A percentile compares a stretch with the other conserved stretches of the same genome.
Evolutionary conservation across 1,140 invertebrate genomes (phyloP).

Genomic region (Megalopta genalis): DNA sequence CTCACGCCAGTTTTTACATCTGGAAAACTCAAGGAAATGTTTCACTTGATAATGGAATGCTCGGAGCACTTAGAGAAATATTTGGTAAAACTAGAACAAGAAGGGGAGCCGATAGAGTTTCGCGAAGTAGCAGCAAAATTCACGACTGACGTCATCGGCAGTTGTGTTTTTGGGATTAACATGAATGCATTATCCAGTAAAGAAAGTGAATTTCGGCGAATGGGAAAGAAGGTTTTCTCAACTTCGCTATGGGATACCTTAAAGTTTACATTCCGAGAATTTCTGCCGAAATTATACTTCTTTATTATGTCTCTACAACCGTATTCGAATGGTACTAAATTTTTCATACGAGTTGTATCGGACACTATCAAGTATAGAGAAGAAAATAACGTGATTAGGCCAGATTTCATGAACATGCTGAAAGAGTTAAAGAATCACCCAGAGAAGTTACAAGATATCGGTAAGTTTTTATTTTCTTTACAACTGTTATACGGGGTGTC

Average conservation of each 20-base stretch:
- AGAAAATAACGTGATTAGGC: slow-evolving; percentile 76
- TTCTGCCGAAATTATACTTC: slow-evolving; percentile 58
- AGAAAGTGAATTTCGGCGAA: slow-evolving; percentile 76
- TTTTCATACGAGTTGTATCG: slow-evolving; percentile 76
- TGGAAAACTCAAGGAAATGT: slow-evolving; percentile 69
- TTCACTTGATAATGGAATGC: slow-evolving; percentile 62
- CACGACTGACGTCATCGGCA: slow-evolving; percentile 81
- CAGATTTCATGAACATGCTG: slow-evolving; percentile 77
- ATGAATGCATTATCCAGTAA: slow-evolving; percentile 77
- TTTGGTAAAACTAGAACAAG: slow-evolving; percentile 62
- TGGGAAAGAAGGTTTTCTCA: slow-evolving; percentile 69
- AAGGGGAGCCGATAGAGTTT: slow-evolving; percentile 72
- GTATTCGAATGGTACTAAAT: slow-evolving; percentile 71
- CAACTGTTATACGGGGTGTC: not conserved
- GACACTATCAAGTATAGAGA: slow-evolving; percentile 79
- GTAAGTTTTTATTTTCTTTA: slow-evolving; percentile 19
- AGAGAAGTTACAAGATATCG: slow-evolving; percentile 45
- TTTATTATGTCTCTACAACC: slow-evolving; percentile 47
- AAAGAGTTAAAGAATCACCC: slow-evolving; percentile 74
- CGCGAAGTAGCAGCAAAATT: slow-evolving; percentile 78
- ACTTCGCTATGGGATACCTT: slow-evolving; percentile 74
- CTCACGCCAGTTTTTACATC: slow-evolving; percentile 71
- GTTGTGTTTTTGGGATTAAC: slow-evolving; percentile 68
- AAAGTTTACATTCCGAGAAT: slow-evolving; percentile 52
- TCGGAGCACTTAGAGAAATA: slow-evolving; percentile 72